Conservation (phyloP, 2,113 vertebrate species). For the Hypocryptadius cinnamomeus region DNA sequence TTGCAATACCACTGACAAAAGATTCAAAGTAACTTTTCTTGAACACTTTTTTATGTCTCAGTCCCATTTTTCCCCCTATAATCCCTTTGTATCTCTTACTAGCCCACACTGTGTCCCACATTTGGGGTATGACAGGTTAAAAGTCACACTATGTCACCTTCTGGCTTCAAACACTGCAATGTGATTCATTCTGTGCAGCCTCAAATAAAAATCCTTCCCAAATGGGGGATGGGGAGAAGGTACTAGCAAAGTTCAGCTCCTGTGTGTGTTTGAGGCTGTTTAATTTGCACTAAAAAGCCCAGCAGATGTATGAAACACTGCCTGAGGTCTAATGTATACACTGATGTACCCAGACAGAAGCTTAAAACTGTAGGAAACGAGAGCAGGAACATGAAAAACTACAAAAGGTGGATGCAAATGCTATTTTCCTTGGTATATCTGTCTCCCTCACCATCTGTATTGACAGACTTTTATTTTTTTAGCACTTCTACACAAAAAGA, state of each 20-base stretch:
- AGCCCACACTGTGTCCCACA: constrained; percentile 39
- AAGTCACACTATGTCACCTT: background rate
- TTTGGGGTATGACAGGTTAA: constrained; percentile 22
- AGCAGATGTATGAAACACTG: background rate
- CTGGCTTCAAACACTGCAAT: background rate
- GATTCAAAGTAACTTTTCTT: constrained; percentile 55
- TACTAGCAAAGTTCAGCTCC: constrained; percentile 1
- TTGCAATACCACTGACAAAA: background rate
- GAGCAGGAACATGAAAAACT: background rate
- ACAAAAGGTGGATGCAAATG: constrained; percentile 5
- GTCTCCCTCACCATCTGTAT: constrained; percentile 39
- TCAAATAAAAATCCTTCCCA: background rate
- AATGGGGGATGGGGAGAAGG: background rate
- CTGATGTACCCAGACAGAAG: background rate
- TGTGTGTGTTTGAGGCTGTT: background rate
- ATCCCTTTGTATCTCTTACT: constrained; percentile 13
- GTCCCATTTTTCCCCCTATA: background rate
- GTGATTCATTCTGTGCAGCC: background rate
- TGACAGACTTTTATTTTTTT: constrained; percentile 14
- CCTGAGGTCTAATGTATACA: background rate
- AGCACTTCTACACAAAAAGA: background rate
- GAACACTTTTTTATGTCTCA: constrained; percentile 14
- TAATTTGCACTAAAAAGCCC: constrained; percentile 5
- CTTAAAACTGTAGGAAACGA: background rate
- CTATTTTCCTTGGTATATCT: background rate